Percentiles rank a stretch among this genome's conserved stretches.
phyloP scores from a whole-genome alignment of 2,797 vertebrate species.

The Tangara arthus region DNA sequence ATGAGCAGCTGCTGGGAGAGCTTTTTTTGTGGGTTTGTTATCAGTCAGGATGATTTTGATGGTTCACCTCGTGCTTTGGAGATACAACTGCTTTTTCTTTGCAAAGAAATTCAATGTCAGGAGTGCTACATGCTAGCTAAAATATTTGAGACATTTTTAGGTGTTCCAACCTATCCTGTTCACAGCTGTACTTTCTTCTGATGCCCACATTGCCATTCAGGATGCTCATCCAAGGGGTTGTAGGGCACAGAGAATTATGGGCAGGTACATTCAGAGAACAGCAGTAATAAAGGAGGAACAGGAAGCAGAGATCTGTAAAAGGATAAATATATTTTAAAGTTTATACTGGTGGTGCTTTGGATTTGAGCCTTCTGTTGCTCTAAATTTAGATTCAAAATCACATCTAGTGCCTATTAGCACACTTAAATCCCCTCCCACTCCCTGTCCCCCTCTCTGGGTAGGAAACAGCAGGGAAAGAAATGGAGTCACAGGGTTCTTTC shows the following conservation, averaged over 20 bases:
- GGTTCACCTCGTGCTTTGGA: background rate
- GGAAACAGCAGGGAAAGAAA: background rate
- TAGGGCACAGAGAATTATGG: background rate
- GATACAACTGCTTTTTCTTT: background rate
- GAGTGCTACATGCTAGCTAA: background rate
- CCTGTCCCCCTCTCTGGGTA: background rate
- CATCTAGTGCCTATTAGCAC: background rate
- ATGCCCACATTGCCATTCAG: slow-evolving; percentile 34
- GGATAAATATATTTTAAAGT: background rate
- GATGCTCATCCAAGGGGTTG: slow-evolving; percentile 29
- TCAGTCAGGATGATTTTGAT: background rate
- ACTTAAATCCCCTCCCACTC: background rate
- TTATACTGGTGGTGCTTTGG: background rate
- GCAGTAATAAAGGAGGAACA: background rate
- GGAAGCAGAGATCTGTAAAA: background rate
- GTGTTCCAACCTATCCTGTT: background rate
- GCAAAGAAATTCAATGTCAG: background rate
- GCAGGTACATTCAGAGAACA: background rate
- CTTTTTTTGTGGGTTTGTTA: background rate
- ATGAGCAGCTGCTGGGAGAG: background rate
- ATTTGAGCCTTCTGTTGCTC: background rate
- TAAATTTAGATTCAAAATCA: background rate
- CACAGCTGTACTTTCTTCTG: background rate
- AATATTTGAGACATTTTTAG: background rate
- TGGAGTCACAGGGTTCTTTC: background rate